Percentiles rank a stretch among this genome's conserved stretches.
phyloP scores from a whole-genome alignment of 2,113 vertebrate species.

The Chaenocephalus aceratus region DNA sequence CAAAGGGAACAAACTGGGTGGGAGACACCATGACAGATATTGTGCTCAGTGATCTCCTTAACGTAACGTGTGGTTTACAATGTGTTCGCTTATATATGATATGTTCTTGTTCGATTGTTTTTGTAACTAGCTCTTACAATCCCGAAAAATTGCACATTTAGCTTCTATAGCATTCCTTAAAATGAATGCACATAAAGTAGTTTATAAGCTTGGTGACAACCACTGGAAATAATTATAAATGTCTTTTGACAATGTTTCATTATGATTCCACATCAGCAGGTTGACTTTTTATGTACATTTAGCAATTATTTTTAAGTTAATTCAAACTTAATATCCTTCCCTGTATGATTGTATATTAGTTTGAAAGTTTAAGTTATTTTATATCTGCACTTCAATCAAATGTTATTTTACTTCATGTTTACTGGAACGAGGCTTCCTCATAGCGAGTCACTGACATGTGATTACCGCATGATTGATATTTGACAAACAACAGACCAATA shows the following conservation, averaged over 20 bases:
- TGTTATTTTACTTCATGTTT: not conserved
- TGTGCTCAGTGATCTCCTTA: conserved; percentile 22
- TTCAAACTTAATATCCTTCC: not conserved
- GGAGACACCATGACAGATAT: not conserved
- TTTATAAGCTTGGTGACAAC: not conserved
- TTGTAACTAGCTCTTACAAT: not conserved
- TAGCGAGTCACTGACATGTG: not conserved
- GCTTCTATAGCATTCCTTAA: conserved; percentile 52
- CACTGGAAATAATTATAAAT: not conserved
- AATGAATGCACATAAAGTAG: not conserved
- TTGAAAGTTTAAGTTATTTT: conserved; percentile 55
- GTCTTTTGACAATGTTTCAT: not conserved
- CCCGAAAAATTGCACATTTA: conserved; percentile 15
- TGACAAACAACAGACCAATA: conserved; percentile 35
- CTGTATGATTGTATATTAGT: conserved; percentile 18
- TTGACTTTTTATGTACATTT: not conserved
- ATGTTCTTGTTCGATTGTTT: not conserved
- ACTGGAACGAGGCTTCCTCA: not conserved
- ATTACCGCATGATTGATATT: conserved; percentile 2
- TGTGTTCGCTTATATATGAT: not conserved
- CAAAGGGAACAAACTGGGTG: conserved; percentile 46
- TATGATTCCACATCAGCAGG: conserved; percentile 7
- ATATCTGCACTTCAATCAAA: not conserved
- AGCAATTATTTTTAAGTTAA: not conserved
- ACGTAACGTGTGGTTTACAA: not conserved